A percentile compares a stretch with the other conserved stretches of the same genome.
phyloP scores from a whole-genome alignment of 2,797 vertebrate species.

The Nasua narica region DNA sequence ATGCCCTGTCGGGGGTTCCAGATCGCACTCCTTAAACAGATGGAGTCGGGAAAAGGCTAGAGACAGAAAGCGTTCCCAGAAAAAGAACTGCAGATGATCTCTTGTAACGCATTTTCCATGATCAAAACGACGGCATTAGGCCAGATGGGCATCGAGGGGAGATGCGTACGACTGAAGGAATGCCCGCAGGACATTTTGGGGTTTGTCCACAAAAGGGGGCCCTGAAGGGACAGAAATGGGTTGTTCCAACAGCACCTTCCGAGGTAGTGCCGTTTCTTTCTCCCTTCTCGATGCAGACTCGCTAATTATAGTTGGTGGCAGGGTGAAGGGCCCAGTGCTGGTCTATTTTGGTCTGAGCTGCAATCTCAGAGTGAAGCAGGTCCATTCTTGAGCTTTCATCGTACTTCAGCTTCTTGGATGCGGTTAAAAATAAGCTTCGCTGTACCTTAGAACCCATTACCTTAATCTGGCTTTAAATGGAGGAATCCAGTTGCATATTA shows the following conservation, averaged over 20 bases:
- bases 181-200: background rate
- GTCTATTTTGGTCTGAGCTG: constrained; percentile 68
- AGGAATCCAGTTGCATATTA: background rate
- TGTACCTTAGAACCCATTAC: constrained; percentile 37
- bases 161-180: background rate
- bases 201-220: background rate
- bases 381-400: constrained; percentile 63
- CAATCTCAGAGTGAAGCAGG: background rate
- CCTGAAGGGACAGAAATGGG: background rate
- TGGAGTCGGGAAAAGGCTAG: constrained; percentile 10
- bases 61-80: background rate
- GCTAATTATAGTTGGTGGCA: constrained; percentile 78
- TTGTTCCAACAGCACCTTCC: constrained; percentile 39
- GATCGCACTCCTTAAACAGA: background rate
- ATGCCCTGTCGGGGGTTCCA: background rate
- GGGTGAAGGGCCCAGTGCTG: constrained; percentile 64
- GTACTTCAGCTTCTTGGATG: constrained; percentile 46
- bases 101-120: background rate
- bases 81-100: background rate
- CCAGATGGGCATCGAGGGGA: background rate
- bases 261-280: constrained; percentile 53
- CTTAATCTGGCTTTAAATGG: constrained; percentile 18
- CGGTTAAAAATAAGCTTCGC: constrained; percentile 69
- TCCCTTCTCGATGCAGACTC: constrained; percentile 66
- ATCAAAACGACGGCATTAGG: background rate